A percentile compares a stretch with the other conserved stretches of the same genome.
Conservation (phyloP, 2,113 vertebrate species). For the Poecilia latipinna region DNA sequence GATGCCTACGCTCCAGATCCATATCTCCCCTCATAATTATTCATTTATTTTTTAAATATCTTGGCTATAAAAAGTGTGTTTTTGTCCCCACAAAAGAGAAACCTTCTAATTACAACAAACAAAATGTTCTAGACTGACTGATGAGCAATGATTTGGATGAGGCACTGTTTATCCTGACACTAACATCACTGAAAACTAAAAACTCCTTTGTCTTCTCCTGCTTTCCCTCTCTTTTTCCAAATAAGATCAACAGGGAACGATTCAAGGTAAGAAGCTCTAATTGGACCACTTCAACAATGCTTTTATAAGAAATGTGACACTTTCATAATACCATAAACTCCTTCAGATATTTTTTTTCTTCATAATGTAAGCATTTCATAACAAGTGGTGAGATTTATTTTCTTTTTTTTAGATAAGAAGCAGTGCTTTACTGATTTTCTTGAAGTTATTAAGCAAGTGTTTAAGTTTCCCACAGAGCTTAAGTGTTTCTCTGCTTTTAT, state of each 20-base stretch:
- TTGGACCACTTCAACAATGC: constrained; percentile 35
- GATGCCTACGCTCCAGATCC: background rate
- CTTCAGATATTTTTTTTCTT: constrained; percentile 22
- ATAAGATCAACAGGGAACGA: constrained; percentile 74
- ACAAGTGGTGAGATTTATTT: constrained; percentile 36
- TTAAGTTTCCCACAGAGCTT: background rate
- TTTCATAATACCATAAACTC: constrained; percentile 49
- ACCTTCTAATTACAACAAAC: constrained; percentile 26
- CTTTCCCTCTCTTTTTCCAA: constrained; percentile 1
- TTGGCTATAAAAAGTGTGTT: background rate
- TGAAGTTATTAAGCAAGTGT: constrained; percentile 13
- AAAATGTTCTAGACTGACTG: constrained; percentile 48
- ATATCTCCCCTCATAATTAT: constrained; percentile 1
- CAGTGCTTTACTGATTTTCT: constrained; percentile 6
- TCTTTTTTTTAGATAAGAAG: constrained; percentile 33
- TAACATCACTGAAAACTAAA: constrained; percentile 49
- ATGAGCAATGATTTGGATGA: constrained; percentile 43
- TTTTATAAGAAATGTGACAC: constrained; percentile 25
- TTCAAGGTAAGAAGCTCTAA: constrained; percentile 71
- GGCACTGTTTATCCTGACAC: constrained; percentile 23
- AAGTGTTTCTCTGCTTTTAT: constrained; percentile 15
- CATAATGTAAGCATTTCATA: constrained; percentile 28
- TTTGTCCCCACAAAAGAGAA: constrained; percentile 4
- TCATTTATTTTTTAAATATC: constrained; percentile 2
- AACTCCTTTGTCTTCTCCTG: constrained; percentile 50